Evolutionary conservation across 2,113 vertebrate genomes (phyloP).

Genomic region (Jacana jacana): DNA sequence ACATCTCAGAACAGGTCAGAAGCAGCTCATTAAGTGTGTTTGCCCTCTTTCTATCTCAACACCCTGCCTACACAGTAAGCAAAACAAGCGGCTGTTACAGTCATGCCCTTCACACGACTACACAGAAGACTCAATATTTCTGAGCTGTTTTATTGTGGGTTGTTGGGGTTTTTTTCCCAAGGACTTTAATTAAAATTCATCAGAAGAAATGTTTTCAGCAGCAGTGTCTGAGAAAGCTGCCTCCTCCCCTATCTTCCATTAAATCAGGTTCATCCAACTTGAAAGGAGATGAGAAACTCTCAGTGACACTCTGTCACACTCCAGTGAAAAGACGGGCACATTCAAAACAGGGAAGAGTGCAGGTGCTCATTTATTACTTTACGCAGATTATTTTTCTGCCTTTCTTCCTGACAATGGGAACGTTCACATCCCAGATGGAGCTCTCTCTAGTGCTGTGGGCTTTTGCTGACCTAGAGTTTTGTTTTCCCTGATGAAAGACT

Average conservation of each 20-base stretch:
- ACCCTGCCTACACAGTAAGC: neutral
- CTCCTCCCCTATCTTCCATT: conserved; percentile 28
- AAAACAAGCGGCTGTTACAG: neutral
- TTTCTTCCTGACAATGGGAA: conserved; percentile 52
- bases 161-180: neutral
- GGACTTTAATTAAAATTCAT: conserved; percentile 55
- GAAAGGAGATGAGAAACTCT: conserved; percentile 52
- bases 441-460: conserved; percentile 31
- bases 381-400: conserved; percentile 33
- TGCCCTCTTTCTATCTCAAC: neutral
- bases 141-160: neutral
- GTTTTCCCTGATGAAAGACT: conserved; percentile 1
- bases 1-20: neutral
- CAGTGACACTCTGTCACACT: conserved; percentile 45
- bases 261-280: conserved; percentile 59
- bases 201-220: conserved; percentile 11
- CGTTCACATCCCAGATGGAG: conserved; percentile 16
- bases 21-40: neutral
- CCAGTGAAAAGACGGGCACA: conserved; percentile 22
- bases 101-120: neutral
- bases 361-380: conserved; percentile 56
- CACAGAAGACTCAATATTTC: neutral
- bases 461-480: conserved; percentile 40
- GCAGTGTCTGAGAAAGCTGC: neutral
- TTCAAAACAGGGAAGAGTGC: conserved; percentile 29